Evolutionary conservation across 2,113 vertebrate species (phyloP), one percentile per base, ranked within the genome.

Genomic region (Lepisosteus oculatus): DNA sequence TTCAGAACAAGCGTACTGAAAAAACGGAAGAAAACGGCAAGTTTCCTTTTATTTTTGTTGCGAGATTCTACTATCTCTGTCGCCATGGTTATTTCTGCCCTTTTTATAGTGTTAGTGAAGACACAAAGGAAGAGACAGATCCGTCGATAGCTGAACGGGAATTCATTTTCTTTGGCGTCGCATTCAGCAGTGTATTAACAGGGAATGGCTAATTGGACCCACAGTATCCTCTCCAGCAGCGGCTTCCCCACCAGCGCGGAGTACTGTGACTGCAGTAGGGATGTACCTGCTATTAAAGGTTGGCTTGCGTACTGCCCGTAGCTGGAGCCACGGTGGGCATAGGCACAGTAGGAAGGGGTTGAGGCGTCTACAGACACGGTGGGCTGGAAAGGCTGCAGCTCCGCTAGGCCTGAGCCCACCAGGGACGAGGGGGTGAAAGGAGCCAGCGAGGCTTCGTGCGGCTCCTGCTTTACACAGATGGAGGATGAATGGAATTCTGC

Each of bases 381-480:
- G 86, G 91, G 88, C 89, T 93, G 93, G 88, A 93, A 93, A 88
- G 92, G 89, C 90, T 94, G 92, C 89, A 94, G 90, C 87, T 92
- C 93, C 87, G 92, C 92, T 91, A 93, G 87, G 88, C 90, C 88
- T 85, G 87, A 92, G 88, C 92, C 90, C 85, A 90, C 90, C 85
- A 92, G 90, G 87, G 93, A 91, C 83, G 83, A 90, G 86, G 93
- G 94, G 86, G 93, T 95, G 93, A 91, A 95, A 87, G 93, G 94
- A 86, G 94, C 93, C 93, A 94, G 92, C 85, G 93, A 94, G 75
- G 92, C 93, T 93, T 93, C 93, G 87, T 93, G 92, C 86, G 94
- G 93, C 92, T 95, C 93, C 88, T 90, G 91, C 91, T 95, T 94
- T 92, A 93, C 91, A 90, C 92, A 93, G 91, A 92, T 85, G 88